A percentile compares a stretch with the other conserved stretches of the same genome.
phyloP scores from a whole-genome alignment of 2,797 vertebrate genomes.

The Gallirallus australis region DNA sequence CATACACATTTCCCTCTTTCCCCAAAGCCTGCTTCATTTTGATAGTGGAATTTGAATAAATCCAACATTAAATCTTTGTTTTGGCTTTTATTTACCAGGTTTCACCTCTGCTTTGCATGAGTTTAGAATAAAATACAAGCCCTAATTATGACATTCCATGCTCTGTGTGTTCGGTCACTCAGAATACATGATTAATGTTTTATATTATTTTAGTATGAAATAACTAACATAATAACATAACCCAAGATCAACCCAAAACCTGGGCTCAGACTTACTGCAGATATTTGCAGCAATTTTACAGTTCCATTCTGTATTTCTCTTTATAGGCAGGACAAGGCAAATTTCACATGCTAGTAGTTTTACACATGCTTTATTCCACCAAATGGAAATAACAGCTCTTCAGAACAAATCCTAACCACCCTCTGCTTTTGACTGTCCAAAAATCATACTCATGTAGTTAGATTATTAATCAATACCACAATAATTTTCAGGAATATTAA shows the following conservation, averaged over 20 bases:
- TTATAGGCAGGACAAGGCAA: neutral
- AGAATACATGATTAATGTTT: neutral
- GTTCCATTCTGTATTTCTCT: neutral
- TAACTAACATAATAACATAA: neutral
- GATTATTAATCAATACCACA: neutral
- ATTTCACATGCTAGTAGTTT: neutral
- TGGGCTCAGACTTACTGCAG: neutral
- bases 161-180: fast-evolving
- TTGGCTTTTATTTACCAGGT: neutral
- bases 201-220: neutral
- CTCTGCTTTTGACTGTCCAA: neutral
- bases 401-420: neutral
- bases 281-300: neutral
- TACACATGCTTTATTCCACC: neutral
- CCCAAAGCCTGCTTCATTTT: neutral
- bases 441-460: neutral
- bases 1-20: neutral
- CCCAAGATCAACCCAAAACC: neutral
- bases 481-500: neutral
- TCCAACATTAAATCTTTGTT: neutral
- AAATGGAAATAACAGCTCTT: neutral
- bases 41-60: neutral
- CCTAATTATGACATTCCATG: neutral
- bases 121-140: neutral
- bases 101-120: neutral